A percentile compares a stretch with the other conserved stretches of the same genome.
These are phyloP conservation scores for Myotis lucifugus DNA, from an alignment of 2,113 vertebrate species.

Conservation along the genomic window DNA sequence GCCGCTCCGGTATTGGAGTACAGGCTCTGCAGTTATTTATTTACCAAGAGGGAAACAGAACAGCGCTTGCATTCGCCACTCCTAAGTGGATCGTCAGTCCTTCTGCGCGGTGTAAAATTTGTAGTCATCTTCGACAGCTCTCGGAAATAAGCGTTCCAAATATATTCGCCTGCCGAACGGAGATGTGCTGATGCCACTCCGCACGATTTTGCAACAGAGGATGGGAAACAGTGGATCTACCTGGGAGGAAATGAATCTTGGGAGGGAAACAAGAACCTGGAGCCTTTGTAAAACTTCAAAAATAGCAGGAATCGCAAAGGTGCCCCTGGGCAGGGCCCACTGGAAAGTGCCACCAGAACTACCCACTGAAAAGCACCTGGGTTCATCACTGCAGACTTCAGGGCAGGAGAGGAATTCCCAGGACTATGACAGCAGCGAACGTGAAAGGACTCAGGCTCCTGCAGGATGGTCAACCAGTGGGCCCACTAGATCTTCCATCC, in stretches of 20 bases:
- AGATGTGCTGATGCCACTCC: slow-evolving; percentile 82
- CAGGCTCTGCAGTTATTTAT: slow-evolving; percentile 80
- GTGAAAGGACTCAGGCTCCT: neutral
- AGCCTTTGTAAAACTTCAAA: slow-evolving; percentile 60
- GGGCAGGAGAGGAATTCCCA: neutral
- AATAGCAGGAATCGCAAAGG: slow-evolving; percentile 46
- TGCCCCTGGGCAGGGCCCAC: slow-evolving; percentile 15
- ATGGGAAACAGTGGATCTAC: slow-evolving; percentile 80
- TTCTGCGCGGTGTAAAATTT: slow-evolving; percentile 82
- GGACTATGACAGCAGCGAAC: neutral
- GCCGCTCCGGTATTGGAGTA: slow-evolving; percentile 43
- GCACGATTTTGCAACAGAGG: slow-evolving; percentile 78
- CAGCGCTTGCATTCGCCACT: slow-evolving; percentile 83
- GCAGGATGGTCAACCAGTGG: neutral
- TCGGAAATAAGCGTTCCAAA: slow-evolving; percentile 87
- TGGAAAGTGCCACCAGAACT: neutral
- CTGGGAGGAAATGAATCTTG: slow-evolving; percentile 77
- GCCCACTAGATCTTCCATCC: neutral
- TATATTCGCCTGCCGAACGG: slow-evolving; percentile 81
- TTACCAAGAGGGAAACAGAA: slow-evolving; percentile 82
- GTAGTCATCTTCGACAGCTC: slow-evolving; percentile 83
- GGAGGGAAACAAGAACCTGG: slow-evolving; percentile 72
- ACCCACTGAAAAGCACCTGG: neutral
- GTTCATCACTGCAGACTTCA: neutral
- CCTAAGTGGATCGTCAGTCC: slow-evolving; percentile 83